Percentiles rank a stretch among this genome's conserved stretches.
phyloP scores from a whole-genome alignment of 37 sponge, comb jelly and placozoan genomes.

The Agelas oroides region DNA sequence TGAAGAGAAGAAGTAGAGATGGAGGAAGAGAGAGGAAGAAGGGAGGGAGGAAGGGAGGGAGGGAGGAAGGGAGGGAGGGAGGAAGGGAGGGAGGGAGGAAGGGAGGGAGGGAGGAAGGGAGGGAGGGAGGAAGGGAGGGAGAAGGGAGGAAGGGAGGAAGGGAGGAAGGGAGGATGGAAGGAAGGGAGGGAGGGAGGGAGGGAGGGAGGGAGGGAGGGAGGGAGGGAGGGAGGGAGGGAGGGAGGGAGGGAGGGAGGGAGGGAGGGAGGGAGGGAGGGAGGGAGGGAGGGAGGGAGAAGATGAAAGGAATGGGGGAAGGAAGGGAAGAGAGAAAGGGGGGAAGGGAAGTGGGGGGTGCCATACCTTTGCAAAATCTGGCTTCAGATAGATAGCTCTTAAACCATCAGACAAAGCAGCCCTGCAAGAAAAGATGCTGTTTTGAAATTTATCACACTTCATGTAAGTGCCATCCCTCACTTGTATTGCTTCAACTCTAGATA shows the following conservation, averaged over 20 bases:
- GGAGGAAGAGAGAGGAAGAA: neutral
- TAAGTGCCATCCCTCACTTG: too few relatives aligned
- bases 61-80: slow-evolving; percentile 22
- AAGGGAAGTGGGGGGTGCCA: too few relatives aligned
- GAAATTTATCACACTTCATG: too few relatives aligned
- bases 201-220: slow-evolving; percentile 33
- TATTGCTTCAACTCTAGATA: slow-evolving; percentile 27
- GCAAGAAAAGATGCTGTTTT: neutral
- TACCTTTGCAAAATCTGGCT: slow-evolving; percentile 11
- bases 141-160: neutral
- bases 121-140: neutral
- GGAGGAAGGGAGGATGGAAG: neutral
- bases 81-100: slow-evolving; percentile 22
- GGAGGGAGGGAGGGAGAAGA: slow-evolving; percentile 1
- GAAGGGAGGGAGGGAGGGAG: slow-evolving; percentile 7
- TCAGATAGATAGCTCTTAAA: slow-evolving; percentile 30
- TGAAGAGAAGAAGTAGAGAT: neutral
- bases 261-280: neutral
- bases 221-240: slow-evolving; percentile 35
- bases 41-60: slow-evolving; percentile 3
- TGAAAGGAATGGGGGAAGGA: slow-evolving; percentile 10
- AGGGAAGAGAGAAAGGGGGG: neutral
- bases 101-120: slow-evolving; percentile 35
- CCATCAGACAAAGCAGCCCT: slow-evolving; percentile 56
- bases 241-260: slow-evolving; percentile 15